Conservation (phyloP, 2,113 vertebrate species). For the Leptobrachium leishanense region DNA sequence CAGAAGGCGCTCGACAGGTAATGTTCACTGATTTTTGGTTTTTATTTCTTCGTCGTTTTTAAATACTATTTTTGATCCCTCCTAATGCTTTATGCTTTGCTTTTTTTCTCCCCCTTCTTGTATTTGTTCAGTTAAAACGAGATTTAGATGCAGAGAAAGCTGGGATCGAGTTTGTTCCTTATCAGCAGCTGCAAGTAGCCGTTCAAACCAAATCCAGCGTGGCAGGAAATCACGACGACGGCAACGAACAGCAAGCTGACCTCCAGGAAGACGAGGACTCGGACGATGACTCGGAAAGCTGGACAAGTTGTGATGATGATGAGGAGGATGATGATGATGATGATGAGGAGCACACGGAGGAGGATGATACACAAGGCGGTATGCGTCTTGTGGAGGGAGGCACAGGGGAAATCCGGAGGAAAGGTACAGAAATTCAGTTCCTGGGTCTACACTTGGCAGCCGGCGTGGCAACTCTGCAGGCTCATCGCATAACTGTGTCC, state of each 20-base stretch:
- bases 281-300: slow-evolving; percentile 23
- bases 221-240: slow-evolving; percentile 10
- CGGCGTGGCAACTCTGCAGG: slow-evolving; percentile 67
- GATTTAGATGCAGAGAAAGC: slow-evolving; percentile 71
- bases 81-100: background rate
- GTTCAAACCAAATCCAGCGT: slow-evolving; percentile 1
- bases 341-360: slow-evolving; percentile 13
- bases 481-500: slow-evolving; percentile 66
- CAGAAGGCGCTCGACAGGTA: slow-evolving; percentile 76
- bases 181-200: slow-evolving; percentile 66
- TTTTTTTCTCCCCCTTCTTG: background rate
- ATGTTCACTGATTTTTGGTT: slow-evolving; percentile 26
- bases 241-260: background rate
- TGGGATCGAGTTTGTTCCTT: slow-evolving; percentile 74
- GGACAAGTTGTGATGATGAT: slow-evolving; percentile 40
- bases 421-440: slow-evolving; percentile 74
- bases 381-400: slow-evolving; percentile 54
- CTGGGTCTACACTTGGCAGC: slow-evolving; percentile 71
- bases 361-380: background rate
- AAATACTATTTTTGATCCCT: background rate
- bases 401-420: slow-evolving; percentile 64
- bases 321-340: slow-evolving; percentile 5
- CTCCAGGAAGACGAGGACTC: slow-evolving; percentile 9
- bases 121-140: slow-evolving; percentile 69
- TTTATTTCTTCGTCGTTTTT: background rate